Evolutionary conservation across 2,113 vertebrate genomes (phyloP).

Genomic region (Micromys minutus): DNA sequence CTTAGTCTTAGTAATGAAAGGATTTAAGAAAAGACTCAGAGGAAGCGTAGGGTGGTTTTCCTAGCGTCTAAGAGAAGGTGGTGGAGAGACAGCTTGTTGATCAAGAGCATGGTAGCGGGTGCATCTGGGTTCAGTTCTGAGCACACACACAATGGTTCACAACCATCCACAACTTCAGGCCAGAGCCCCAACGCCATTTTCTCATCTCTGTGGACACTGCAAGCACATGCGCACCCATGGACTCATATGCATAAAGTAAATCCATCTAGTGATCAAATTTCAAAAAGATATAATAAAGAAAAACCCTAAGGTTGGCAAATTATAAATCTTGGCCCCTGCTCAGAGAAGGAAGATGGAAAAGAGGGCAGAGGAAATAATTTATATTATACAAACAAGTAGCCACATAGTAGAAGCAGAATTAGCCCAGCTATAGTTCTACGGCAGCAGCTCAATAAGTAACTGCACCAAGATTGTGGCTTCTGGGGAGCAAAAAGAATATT

Average conservation of each 20-base stretch:
- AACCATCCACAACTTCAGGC: background rate
- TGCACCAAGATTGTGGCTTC: background rate
- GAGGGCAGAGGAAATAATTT: background rate
- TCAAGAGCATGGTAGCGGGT: background rate
- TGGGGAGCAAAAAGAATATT: background rate
- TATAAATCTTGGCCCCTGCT: no score
- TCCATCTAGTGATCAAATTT: no score
- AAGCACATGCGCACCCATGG: background rate
- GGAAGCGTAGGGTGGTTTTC: background rate
- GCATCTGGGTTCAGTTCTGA: background rate
- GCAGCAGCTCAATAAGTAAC: background rate
- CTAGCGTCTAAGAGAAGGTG: background rate
- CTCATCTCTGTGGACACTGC: no score
- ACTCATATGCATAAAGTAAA: no score
- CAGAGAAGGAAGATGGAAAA: background rate
- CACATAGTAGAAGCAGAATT: background rate
- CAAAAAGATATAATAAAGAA: no score
- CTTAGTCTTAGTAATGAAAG: background rate
- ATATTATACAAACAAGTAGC: background rate
- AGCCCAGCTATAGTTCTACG: background rate
- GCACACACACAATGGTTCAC: background rate
- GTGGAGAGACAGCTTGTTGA: background rate
- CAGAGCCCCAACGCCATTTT: background rate
- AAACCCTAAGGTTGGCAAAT: no score
- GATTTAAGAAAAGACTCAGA: background rate